Evolutionary conservation across 2,888 invertebrate genomes (phyloP), one percentile per base, ranked within the genome.

Genomic region (Atherix ibis): DNA sequence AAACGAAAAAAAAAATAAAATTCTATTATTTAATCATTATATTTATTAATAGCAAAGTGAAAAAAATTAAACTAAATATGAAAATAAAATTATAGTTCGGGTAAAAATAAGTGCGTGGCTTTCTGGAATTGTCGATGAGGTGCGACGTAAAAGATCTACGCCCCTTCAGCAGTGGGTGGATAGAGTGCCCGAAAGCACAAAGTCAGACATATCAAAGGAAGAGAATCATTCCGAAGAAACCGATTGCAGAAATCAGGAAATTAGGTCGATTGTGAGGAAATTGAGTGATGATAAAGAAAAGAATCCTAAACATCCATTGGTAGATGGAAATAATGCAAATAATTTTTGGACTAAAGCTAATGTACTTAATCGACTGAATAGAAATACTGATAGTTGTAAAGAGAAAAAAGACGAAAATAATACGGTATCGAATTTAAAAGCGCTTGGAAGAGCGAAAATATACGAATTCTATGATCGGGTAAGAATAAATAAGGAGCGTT

Each of bases 91-190:
- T n/a, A n/a, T n/a, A 44, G 42, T 41, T 31, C 34, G 40, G 29
- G 35, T 28, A 6, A 38, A 38, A 32, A 41, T 44, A n/a, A 40
- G 44, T 18, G 32, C 37, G 32, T 46, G 43, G 43, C 30, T 46
- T 6, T 27, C 39, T 2, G 40, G 39, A 18, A 32, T 45, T 32
- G 39, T 43, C 19, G 40, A 39, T 36, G 46, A 44, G 31, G 43
- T 46, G 36, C 39, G 41, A 19, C 39, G 40, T 12, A 46, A 43
- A 34, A 40, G 38, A 36, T 38, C 41, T 13, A 35, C 18, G 15
- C 34, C 43, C 8, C 32, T 43, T 13, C 42, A 44, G 36, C 41
- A 42, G 43, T 45, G 43, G 43, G 36, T 41, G 27, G 42, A 42
- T 39, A 26, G n/a, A 22, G 22, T 22, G 6, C 22, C 22, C 22